A percentile compares a stretch with the other conserved stretches of the same genome.
phyloP scores from a whole-genome alignment of 2,797 vertebrate genomes.

The Lindbergichthys nudifrons region DNA sequence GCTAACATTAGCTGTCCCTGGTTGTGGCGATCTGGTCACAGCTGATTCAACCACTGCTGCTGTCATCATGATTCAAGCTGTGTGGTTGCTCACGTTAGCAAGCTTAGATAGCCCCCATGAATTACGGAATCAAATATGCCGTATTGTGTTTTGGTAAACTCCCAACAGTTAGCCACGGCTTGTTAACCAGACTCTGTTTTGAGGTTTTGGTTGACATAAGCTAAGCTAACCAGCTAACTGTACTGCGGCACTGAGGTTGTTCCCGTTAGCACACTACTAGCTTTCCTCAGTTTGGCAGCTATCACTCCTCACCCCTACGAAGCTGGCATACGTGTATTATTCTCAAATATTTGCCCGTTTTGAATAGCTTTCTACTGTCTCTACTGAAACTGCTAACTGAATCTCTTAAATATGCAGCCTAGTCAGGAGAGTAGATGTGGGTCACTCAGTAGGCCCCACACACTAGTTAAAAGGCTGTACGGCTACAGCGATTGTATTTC shows the following conservation, averaged over 20 bases:
- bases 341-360: background rate
- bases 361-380: background rate
- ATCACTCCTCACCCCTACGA: background rate
- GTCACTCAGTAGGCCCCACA: constrained; percentile 66
- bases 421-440: constrained; percentile 47
- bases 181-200: background rate
- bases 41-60: constrained; percentile 66
- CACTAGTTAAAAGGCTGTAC: constrained; percentile 42
- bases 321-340: background rate
- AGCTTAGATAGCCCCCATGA: background rate
- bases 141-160: background rate
- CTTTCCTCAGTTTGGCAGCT: constrained; percentile 6
- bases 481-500: constrained; percentile 78
- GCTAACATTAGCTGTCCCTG: constrained; percentile 47
- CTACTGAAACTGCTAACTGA: background rate
- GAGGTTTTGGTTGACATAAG: constrained; percentile 33
- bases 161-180: too few relatives aligned
- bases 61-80: constrained; percentile 50
- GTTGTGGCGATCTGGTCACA: constrained; percentile 45
- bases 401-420: background rate
- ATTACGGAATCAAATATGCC: background rate
- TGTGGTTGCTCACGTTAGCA: constrained; percentile 24
- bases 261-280: constrained; percentile 24
- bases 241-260: constrained; percentile 65
- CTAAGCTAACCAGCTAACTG: constrained; percentile 41